Evolutionary conservation across 1,140 invertebrate species (phyloP).

Genomic region (Trichonephila clavipes): DNA sequence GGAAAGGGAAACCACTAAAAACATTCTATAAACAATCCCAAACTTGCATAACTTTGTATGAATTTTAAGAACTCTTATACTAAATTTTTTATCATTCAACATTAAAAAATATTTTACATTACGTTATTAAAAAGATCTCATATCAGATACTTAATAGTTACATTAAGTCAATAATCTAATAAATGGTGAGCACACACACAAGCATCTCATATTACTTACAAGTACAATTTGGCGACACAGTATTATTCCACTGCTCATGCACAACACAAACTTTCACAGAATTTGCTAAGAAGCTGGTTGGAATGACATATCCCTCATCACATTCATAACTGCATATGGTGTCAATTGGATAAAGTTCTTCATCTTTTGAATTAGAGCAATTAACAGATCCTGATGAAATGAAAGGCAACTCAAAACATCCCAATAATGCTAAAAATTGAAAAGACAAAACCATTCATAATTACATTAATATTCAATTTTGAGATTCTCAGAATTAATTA

Average conservation of each 20-base stretch:
- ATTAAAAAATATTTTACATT: too few species aligned
- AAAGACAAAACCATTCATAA: background rate
- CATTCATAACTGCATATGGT: slow-evolving; percentile 63
- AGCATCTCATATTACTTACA: slow-evolving; percentile 42
- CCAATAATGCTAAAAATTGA: background rate
- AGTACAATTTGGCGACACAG: slow-evolving; percentile 30
- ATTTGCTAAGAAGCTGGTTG: slow-evolving; percentile 14
- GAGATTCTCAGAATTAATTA: background rate
- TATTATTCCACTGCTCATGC: slow-evolving; percentile 9
- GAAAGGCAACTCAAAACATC: background rate
- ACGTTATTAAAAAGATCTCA: too few species aligned
- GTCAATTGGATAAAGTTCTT: background rate
- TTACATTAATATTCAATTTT: background rate
- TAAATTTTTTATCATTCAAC: too few species aligned
- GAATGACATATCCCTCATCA: slow-evolving; percentile 57
- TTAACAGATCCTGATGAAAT: background rate
- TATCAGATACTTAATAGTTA: too few species aligned
- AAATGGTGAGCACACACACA: background rate
- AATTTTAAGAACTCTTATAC: too few species aligned
- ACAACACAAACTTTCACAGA: slow-evolving; percentile 11
- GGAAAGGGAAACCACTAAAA: too few species aligned
- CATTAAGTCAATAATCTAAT: too few species aligned
- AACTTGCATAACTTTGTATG: too few species aligned
- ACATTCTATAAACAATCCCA: too few species aligned
- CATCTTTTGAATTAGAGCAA: background rate